phyloP scores from a whole-genome alignment of 2,113 vertebrate species.

The Scomber colias region DNA sequence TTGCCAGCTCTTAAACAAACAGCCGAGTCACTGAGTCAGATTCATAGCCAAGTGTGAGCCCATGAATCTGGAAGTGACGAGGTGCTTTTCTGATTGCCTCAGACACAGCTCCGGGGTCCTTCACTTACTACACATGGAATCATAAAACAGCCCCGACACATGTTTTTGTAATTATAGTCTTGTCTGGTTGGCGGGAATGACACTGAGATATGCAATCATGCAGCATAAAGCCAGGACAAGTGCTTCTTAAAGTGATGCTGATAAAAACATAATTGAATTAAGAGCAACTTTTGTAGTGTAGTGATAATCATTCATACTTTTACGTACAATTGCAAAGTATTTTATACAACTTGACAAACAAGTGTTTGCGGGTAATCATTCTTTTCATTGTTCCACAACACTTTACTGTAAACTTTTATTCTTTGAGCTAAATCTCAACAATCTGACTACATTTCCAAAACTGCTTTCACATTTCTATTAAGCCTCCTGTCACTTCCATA shows the following conservation, averaged over 20 bases:
- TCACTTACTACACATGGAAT: neutral
- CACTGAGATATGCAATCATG: neutral
- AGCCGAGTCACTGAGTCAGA: neutral
- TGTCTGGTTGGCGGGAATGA: too few relatives aligned
- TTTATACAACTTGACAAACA: too few relatives aligned
- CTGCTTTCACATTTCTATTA: neutral
- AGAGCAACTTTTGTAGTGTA: too few relatives aligned
- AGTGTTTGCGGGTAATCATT: too few relatives aligned
- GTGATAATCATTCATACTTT: too few relatives aligned
- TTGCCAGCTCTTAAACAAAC: slow-evolving; percentile 46
- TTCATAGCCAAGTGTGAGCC: neutral
- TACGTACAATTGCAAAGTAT: too few relatives aligned
- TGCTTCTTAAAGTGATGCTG: too few relatives aligned
- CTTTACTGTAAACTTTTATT: too few relatives aligned
- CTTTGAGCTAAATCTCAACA: too few relatives aligned
- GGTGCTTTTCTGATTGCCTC: neutral
- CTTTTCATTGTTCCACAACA: too few relatives aligned
- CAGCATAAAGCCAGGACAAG: neutral
- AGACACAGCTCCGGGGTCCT: neutral
- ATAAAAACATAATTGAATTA: too few relatives aligned
- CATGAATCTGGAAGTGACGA: neutral
- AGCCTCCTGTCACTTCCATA: neutral
- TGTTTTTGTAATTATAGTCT: too few relatives aligned
- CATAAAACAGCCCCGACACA: neutral
- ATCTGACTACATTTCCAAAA: neutral